phyloP scores from a whole-genome alignment of 2,888 invertebrate genomes.

The Drosophila ustulata region DNA sequence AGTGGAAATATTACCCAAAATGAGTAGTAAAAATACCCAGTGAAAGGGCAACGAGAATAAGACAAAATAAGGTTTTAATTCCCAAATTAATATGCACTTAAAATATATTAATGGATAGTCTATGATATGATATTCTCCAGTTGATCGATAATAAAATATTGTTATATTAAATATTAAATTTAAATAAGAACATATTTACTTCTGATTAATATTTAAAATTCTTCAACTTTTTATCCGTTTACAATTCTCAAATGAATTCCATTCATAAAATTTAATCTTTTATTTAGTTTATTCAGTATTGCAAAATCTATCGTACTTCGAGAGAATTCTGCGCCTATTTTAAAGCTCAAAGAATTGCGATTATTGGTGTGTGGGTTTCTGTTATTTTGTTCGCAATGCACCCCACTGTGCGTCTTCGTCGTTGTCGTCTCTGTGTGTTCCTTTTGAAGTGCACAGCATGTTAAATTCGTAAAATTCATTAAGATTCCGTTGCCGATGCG shows the following conservation, averaged over 20 bases:
- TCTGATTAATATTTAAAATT: neutral
- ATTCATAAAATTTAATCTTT: too few species aligned
- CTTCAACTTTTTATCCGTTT: too few species aligned
- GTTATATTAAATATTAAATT: too few species aligned
- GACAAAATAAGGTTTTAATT: too few species aligned
- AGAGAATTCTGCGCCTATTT: neutral
- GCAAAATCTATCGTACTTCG: neutral
- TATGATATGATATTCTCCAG: too few species aligned
- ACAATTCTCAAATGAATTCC: too few species aligned
- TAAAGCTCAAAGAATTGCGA: neutral
- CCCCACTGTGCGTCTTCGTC: slow-evolving; percentile 29
- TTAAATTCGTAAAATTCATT: slow-evolving; percentile 81
- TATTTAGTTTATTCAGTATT: neutral
- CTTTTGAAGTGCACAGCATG: slow-evolving; percentile 81
- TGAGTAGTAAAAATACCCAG: neutral
- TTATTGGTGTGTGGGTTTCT: neutral
- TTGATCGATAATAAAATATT: too few species aligned
- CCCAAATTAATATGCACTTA: too few species aligned
- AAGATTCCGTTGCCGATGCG: slow-evolving; percentile 80
- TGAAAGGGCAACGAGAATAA: neutral
- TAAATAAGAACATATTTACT: neutral
- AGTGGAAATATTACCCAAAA: slow-evolving; percentile 7
- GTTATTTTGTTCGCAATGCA: neutral
- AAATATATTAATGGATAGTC: too few species aligned
- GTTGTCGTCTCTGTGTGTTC: slow-evolving; percentile 65